Percentiles rank a stretch among this genome's conserved stretches.
Evolutionary conservation across 2,113 vertebrate genomes (phyloP).

Genomic region (Bujurquina vittata): DNA sequence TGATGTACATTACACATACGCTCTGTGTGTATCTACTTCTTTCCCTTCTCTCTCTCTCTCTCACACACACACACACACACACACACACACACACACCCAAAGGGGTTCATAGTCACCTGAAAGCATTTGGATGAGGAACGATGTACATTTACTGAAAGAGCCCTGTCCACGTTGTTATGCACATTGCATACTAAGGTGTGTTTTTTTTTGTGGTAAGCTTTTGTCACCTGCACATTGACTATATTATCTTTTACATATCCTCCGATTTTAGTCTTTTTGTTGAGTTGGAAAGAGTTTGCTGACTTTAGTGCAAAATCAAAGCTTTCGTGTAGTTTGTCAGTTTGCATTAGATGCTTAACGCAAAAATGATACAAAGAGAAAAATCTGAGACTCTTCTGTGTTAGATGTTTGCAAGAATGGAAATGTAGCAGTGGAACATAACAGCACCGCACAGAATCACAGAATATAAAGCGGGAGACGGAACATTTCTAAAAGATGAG

Average conservation of each 20-base stretch:
- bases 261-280: background rate
- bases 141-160: background rate
- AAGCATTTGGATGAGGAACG: background rate
- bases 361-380: background rate
- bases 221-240: background rate
- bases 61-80: background rate
- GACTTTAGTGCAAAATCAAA: background rate
- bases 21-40: background rate
- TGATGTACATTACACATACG: background rate
- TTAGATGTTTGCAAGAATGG: background rate
- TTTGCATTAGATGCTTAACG: background rate
- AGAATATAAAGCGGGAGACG: background rate
- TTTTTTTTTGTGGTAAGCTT: background rate
- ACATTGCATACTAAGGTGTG: background rate
- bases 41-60: background rate
- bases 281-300: background rate
- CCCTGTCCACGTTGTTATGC: rapidly evolving
- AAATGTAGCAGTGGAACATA: background rate
- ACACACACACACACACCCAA: background rate
- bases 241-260: background rate
- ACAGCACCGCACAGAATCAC: background rate
- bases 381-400: background rate
- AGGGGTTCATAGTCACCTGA: background rate
- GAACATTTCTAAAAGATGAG: background rate
- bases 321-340: background rate